Evolutionary conservation across 1,140 invertebrate species (phyloP).

Genomic region (Papilio helenus): DNA sequence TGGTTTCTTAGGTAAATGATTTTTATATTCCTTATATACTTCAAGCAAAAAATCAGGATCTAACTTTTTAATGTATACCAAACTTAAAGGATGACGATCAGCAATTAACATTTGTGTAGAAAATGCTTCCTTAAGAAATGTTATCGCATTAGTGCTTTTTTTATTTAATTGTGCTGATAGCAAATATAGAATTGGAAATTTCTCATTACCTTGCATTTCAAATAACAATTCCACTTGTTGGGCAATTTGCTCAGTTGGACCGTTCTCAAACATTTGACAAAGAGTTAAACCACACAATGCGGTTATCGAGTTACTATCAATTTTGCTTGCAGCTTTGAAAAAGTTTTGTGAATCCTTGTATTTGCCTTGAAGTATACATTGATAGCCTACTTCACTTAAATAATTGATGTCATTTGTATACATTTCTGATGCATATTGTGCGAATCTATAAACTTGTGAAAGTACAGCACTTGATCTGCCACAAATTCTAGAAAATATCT

Average conservation of each 20-base stretch:
- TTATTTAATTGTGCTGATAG: constrained; percentile 87
- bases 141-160: constrained; percentile 84
- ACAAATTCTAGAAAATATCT: constrained; percentile 91
- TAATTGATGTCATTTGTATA: constrained; percentile 86
- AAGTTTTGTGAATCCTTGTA: constrained; percentile 90
- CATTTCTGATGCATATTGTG: constrained; percentile 89
- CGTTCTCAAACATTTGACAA: constrained; percentile 89
- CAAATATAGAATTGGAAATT: constrained; percentile 85
- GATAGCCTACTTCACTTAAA: constrained; percentile 92
- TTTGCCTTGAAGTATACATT: constrained; percentile 88
- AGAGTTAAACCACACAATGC: constrained; percentile 91
- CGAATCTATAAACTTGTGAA: constrained; percentile 88
- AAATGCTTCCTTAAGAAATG: constrained; percentile 88
- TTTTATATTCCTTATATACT: constrained; percentile 90
- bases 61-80: constrained; percentile 88
- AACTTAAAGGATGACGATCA: constrained; percentile 87
- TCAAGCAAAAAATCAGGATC: constrained; percentile 94
- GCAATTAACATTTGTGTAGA: constrained; percentile 87
- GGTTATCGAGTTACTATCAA: constrained; percentile 91
- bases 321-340: constrained; percentile 91
- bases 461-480: constrained; percentile 88
- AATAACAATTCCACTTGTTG: constrained; percentile 94
- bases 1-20: constrained; percentile 87
- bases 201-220: constrained; percentile 89
- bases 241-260: constrained; percentile 86